Conservation (phyloP, 2,113 vertebrate species). For the Fulica atra region DNA sequence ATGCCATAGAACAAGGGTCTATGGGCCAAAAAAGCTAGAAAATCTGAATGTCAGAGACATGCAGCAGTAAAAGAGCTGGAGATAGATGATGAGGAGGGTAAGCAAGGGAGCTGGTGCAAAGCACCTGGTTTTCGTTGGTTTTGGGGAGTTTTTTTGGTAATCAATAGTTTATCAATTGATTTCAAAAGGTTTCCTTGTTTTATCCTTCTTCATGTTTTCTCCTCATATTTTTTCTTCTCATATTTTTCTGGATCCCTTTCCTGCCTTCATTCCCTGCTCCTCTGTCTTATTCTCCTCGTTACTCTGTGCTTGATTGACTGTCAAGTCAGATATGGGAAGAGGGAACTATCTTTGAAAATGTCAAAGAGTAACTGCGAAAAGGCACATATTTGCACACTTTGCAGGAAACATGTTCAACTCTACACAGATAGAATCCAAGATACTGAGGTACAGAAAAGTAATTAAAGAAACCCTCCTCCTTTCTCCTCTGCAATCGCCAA, state of each 20-base stretch:
- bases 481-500: background rate
- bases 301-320: conserved; percentile 2
- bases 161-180: background rate
- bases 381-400: conserved; percentile 52
- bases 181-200: background rate
- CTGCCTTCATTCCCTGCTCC: background rate
- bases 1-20: background rate
- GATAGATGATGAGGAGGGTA: background rate
- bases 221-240: background rate
- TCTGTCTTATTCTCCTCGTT: background rate
- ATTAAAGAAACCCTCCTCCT: conserved; percentile 6
- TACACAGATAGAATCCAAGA: background rate
- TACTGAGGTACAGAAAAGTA: background rate
- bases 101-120: background rate
- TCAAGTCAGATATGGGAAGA: background rate
- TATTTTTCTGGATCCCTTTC: background rate
- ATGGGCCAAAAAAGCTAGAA: background rate
- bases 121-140: background rate
- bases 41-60: background rate
- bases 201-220: background rate
- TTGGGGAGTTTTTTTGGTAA: background rate
- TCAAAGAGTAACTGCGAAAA: conserved; percentile 47
- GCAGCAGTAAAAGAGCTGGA: background rate
- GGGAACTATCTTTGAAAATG: conserved; percentile 36
- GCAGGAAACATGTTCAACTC: background rate